A percentile compares a stretch with the other conserved stretches of the same genome.
phyloP scores from a whole-genome alignment of 2,113 vertebrate genomes.

The Speoplatyrhinus poulsoni region DNA sequence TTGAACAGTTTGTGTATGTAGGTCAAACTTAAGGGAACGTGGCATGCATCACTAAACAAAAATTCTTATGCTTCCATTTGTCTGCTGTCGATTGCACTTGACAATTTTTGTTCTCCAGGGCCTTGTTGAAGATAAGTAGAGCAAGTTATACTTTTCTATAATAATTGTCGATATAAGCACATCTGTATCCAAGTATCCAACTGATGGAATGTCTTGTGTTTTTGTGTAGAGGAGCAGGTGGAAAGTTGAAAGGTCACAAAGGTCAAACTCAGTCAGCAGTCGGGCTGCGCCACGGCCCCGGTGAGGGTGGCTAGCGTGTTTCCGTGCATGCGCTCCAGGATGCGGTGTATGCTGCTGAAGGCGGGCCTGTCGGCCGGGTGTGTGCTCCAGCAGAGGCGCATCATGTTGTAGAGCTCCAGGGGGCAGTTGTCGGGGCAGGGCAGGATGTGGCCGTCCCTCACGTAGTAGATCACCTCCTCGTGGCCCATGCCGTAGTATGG shows the following conservation, averaged over 20 bases:
- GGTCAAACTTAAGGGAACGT: neutral
- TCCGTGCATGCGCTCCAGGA: constrained; percentile 92
- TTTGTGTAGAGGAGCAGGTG: constrained; percentile 14
- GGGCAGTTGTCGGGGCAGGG: constrained; percentile 91
- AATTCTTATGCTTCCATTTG: neutral
- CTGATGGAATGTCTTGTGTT: neutral
- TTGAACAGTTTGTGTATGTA: neutral
- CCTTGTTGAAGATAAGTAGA: neutral
- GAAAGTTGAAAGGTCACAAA: neutral
- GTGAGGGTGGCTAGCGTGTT: constrained; percentile 58
- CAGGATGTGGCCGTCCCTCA: constrained; percentile 93
- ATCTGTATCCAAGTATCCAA: too few relatives aligned
- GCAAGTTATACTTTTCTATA: neutral
- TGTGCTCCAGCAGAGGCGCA: constrained; percentile 96
- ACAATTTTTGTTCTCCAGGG: neutral
- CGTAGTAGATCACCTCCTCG: constrained; percentile 96
- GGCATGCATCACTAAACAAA: too few relatives aligned
- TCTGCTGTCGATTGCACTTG: neutral
- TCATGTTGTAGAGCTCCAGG: constrained; percentile 92
- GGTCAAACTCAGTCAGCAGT: constrained; percentile 9
- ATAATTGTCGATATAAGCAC: too few relatives aligned
- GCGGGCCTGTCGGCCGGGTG: constrained; percentile 87
- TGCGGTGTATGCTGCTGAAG: constrained; percentile 91
- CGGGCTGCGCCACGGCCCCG: constrained; percentile 35
- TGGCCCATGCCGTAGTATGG: constrained; percentile 98